phyloP scores from a whole-genome alignment of 2,888 invertebrate species.

The Leptopterna dolabrata region DNA sequence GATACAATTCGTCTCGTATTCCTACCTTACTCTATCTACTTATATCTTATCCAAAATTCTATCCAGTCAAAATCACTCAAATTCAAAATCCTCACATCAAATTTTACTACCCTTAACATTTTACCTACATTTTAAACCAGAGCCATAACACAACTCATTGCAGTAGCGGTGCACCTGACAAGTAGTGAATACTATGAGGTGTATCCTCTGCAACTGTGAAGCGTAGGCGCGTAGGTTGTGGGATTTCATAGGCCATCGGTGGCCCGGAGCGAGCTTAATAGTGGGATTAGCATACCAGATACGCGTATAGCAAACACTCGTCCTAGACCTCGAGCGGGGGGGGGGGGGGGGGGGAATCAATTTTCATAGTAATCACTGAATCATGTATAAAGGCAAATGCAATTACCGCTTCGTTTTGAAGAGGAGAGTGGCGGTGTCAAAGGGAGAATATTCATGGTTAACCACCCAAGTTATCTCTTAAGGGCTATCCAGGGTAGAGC shows the following conservation, averaged over 20 bases:
- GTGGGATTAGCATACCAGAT: constrained; percentile 20
- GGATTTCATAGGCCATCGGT: neutral
- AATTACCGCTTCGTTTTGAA: constrained; percentile 26
- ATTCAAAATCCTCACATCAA: no score
- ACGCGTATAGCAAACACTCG: constrained; percentile 29
- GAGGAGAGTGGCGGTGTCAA: constrained; percentile 19
- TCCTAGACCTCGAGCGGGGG: neutral
- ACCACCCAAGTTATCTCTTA: neutral
- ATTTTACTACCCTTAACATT: no score
- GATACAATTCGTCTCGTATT: no score
- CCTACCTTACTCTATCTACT: no score
- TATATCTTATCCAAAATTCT: no score
- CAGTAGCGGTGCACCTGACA: no score
- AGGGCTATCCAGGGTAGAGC: neutral
- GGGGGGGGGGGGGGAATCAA: neutral
- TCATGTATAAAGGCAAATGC: constrained; percentile 28
- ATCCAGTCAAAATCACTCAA: no score
- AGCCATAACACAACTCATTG: no score
- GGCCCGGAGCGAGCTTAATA: neutral
- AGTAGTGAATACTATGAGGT: no score
- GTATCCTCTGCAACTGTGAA: no score
- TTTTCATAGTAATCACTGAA: constrained; percentile 37
- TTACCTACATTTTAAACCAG: no score
- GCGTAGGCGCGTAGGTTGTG: neutral
- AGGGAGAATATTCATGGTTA: constrained; percentile 39